Percentiles rank a stretch among this genome's conserved stretches.
Evolutionary conservation across 2,797 vertebrate genomes (phyloP).

Genomic region (Coreius guichenoti): DNA sequence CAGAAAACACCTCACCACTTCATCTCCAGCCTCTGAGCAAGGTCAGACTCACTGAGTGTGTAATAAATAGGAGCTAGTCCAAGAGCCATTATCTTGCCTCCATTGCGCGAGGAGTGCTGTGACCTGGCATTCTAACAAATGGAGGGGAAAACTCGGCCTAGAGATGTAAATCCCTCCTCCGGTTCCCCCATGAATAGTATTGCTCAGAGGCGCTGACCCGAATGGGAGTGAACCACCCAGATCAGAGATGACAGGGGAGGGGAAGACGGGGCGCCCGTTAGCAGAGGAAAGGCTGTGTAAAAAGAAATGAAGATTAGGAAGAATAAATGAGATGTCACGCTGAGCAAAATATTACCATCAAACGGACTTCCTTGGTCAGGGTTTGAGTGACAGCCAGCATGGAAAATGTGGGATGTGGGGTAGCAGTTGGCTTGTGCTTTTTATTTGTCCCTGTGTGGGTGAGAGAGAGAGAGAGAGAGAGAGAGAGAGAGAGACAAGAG

Average conservation of each 20-base stretch:
- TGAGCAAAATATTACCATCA: constrained; percentile 90
- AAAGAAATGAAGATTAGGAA: constrained; percentile 90
- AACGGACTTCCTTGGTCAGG: constrained; percentile 77
- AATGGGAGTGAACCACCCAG: constrained; percentile 84
- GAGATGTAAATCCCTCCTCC: constrained; percentile 90
- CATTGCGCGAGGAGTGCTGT: constrained; percentile 83
- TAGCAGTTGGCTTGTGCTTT: constrained; percentile 24
- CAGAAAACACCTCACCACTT: constrained; percentile 61
- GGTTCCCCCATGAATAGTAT: constrained; percentile 85
- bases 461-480: constrained; percentile 8
- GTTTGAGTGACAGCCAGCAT: constrained; percentile 81
- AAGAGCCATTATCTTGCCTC: constrained; percentile 87
- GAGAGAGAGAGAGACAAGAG: not conserved
- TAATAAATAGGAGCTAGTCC: constrained; percentile 86
- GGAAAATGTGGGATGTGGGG: constrained; percentile 61
- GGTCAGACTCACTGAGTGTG: constrained; percentile 90
- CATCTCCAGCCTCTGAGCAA: constrained; percentile 82
- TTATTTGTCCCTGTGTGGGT: constrained; percentile 39
- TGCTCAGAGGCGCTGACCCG: constrained; percentile 87
- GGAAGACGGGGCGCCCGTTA: constrained; percentile 78
- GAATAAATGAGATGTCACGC: constrained; percentile 88
- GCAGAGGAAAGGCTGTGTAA: constrained; percentile 86
- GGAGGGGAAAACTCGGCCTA: constrained; percentile 90
- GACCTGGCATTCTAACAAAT: constrained; percentile 96
- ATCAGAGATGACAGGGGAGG: constrained; percentile 87